A percentile compares a stretch with the other conserved stretches of the same genome.
These are phyloP conservation scores for Ichneumoninae sp. DNA, from an alignment of 2,888 invertebrate species.

Conservation along the genomic window DNA sequence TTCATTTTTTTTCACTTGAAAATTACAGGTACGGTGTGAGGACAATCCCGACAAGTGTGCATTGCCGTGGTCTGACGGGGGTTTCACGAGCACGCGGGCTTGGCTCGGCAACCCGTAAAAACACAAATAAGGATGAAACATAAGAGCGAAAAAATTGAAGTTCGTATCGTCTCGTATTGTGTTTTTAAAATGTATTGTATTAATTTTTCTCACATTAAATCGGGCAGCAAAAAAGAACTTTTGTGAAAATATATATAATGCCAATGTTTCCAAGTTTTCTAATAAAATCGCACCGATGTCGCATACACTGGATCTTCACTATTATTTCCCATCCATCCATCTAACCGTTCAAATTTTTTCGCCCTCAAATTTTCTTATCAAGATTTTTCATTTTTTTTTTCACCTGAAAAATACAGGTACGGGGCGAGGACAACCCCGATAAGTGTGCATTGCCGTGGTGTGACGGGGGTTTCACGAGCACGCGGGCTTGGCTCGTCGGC, in stretches of 20 bases:
- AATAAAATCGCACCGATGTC: not conserved
- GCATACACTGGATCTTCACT: conserved; percentile 14
- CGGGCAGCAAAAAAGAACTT: too few species aligned
- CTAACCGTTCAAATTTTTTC: not conserved
- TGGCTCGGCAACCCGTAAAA: conserved; percentile 77
- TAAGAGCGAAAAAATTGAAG: conserved; percentile 72
- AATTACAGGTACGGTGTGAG: not conserved
- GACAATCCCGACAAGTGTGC: not conserved
- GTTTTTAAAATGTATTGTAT: not conserved
- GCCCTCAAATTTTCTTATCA: not conserved
- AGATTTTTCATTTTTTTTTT: not conserved
- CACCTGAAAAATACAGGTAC: conserved; percentile 30
- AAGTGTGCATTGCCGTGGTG: not conserved
- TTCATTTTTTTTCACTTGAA: conserved; percentile 23
- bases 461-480: conserved; percentile 60
- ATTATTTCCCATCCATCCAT: not conserved
- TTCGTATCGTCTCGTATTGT: conserved; percentile 58
- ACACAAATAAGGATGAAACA: conserved; percentile 77
- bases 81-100: conserved; percentile 68
- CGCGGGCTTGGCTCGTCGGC: conserved; percentile 73
- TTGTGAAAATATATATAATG: too few species aligned
- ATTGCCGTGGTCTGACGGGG: conserved; percentile 4
- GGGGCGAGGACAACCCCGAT: not conserved
- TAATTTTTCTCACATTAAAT: not conserved
- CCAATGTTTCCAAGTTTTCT: too few species aligned